Evolutionary conservation across 2,113 vertebrate species (phyloP), one percentile per base, ranked within the genome.

Genomic region (Varanus salvator): DNA sequence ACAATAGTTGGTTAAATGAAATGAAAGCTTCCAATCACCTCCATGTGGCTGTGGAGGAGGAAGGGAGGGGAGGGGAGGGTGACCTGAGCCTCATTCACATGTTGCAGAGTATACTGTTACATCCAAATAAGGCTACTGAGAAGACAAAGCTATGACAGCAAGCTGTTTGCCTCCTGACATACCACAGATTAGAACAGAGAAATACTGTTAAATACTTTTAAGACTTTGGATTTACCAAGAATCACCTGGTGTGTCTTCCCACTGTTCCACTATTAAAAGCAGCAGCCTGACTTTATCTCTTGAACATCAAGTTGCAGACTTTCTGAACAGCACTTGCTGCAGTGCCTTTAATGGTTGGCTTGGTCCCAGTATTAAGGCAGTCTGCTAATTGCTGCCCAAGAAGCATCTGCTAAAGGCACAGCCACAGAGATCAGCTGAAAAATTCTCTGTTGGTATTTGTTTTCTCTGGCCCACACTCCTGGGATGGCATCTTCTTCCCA

Each of bases 131-230:
- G 78, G 44, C 29, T 17, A 38, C 14, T 19, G 27, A 78, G 57
- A 50, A 88, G 54, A 48, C 52, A 88, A 88, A 88, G 69, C 68
- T 75, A 6, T 64, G n/a, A 82, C 38, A 14, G 78, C 66, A 57
- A 74, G 21, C 57, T 80, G 27, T 31, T 4, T 17, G 2, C 31
- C 25, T n/a, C 14, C 54, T 80, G n/a, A 76, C 74, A 44, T 76
- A 76, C 48, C 75, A 77, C 38, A 77, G 75, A 77, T 25, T 48
- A 77, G 38, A 21, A 23, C 15, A 48, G 50, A 23, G 44, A 29
- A 29, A 50, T 21, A 12, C 29, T 12, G 38, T 44, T 52, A 27
- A 1, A 76, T 76, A 6, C 44, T 80, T 80, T 15, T 31, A 29
- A 52, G 27, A 15, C 11, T 52, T 12, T 12, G 6, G 31, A 80